phyloP scores from a whole-genome alignment of 2,797 vertebrate species.

The Anableps anableps region DNA sequence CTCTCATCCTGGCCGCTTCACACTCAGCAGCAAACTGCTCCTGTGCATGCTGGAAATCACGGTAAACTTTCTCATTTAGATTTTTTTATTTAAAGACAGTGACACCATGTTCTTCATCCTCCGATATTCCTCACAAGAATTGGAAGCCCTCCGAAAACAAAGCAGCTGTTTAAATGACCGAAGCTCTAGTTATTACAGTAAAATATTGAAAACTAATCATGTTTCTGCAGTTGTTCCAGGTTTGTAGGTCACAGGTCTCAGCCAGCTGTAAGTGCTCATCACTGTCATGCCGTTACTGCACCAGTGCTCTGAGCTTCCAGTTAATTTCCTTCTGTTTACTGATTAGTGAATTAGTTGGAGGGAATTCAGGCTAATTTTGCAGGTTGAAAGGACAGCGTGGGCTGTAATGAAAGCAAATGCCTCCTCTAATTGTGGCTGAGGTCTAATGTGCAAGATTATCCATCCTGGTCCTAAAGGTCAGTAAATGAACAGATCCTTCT shows the following conservation, averaged over 20 bases:
- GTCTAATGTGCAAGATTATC: conserved; percentile 12
- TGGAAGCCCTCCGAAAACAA: neutral
- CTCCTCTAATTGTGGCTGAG: conserved; percentile 9
- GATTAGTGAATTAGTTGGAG: conserved; percentile 26
- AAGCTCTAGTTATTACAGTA: neutral
- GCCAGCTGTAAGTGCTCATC: conserved; percentile 16
- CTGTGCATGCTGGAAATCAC: too few relatives aligned
- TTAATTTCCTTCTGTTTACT: conserved; percentile 24
- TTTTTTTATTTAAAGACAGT: neutral
- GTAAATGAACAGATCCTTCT: conserved; percentile 18
- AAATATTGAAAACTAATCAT: neutral
- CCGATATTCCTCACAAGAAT: neutral
- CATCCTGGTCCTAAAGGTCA: conserved; percentile 12
- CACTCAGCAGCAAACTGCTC: too few relatives aligned
- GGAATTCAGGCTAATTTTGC: conserved; percentile 6
- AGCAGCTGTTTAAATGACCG: neutral
- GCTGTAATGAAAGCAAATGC: neutral
- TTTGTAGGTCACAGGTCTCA: conserved; percentile 5
- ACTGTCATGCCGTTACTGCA: conserved; percentile 1
- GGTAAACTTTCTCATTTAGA: neutral
- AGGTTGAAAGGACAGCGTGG: conserved; percentile 6
- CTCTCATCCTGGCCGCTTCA: too few relatives aligned
- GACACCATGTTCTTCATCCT: neutral
- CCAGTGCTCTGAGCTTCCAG: neutral
- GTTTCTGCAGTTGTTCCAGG: neutral